phyloP scores from a whole-genome alignment of 2,797 vertebrate species.

The Hyperoplus lanceolatus region DNA sequence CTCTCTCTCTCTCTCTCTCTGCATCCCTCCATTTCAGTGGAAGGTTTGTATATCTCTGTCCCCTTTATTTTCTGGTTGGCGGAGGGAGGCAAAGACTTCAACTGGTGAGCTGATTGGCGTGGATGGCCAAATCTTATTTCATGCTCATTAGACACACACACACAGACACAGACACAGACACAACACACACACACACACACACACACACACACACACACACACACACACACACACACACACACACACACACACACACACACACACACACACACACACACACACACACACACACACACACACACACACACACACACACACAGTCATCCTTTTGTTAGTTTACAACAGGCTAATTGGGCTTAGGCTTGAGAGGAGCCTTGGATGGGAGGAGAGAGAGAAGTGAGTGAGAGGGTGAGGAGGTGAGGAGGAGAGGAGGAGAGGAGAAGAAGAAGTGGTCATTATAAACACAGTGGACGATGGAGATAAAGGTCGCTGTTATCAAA shows the following conservation, averaged over 20 bases:
- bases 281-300: constrained; percentile 26
- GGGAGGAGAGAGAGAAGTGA: constrained; percentile 23
- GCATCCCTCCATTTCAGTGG: not conserved
- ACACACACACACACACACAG: constrained; percentile 24
- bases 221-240: constrained; percentile 4
- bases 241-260: constrained; percentile 19
- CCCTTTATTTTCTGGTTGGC: constrained; percentile 42
- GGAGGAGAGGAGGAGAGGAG: constrained; percentile 52
- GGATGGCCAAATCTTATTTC: constrained; percentile 82
- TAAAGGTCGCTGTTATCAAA: constrained; percentile 67
- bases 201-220: constrained; percentile 2
- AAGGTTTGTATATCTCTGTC: constrained; percentile 27
- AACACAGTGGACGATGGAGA: constrained; percentile 51
- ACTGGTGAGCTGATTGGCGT: constrained; percentile 63
- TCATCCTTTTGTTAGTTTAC: constrained; percentile 67
- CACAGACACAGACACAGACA: constrained; percentile 4
- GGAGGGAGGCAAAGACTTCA: constrained; percentile 28
- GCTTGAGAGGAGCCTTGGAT: constrained; percentile 57
- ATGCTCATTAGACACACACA: constrained; percentile 74
- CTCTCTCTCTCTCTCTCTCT: constrained; percentile 14
- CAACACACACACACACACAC: constrained; percentile 19
- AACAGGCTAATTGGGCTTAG: constrained; percentile 83
- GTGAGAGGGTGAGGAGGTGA: constrained; percentile 46
- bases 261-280: constrained; percentile 2
- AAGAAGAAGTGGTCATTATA: constrained; percentile 53